Evolutionary conservation across 1,140 invertebrate genomes (phyloP).

Genomic region (Campoletis sonorensis): DNA sequence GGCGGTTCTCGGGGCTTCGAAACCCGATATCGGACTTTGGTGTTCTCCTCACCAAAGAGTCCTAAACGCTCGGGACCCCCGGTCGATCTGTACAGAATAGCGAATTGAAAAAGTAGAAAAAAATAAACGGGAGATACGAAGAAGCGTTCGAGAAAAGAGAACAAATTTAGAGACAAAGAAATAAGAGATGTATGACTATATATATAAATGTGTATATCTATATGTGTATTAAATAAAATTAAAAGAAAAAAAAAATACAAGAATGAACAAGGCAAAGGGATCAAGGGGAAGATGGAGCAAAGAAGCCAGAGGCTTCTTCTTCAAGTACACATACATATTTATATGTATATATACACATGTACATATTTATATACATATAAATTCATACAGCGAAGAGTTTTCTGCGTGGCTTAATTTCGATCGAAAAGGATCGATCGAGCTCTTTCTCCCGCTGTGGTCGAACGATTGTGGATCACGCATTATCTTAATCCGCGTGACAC

Average conservation of each 20-base stretch:
- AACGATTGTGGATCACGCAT: constrained; percentile 62
- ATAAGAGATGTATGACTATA: not conserved
- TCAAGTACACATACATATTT: too few species aligned
- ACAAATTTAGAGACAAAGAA: constrained; percentile 36
- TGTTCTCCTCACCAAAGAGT: constrained; percentile 52
- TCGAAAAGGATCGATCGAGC: constrained; percentile 62
- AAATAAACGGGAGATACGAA: constrained; percentile 1
- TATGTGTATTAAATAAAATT: not conserved
- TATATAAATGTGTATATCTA: too few species aligned
- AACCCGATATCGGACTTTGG: constrained; percentile 72
- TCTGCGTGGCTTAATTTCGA: constrained; percentile 66
- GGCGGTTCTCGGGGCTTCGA: constrained; percentile 53
- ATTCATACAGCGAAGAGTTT: constrained; percentile 59
- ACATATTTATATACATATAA: too few species aligned
- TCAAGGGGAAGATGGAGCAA: constrained; percentile 49
- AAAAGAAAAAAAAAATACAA: constrained; percentile 55
- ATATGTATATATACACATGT: too few species aligned
- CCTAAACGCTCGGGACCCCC: constrained; percentile 65
- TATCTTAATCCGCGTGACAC: constrained; percentile 58
- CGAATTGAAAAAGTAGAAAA: constrained; percentile 57
- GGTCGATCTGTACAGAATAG: constrained; percentile 48
- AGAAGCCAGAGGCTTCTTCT: constrained; percentile 44
- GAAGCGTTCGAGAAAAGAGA: constrained; percentile 27
- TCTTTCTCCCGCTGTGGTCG: constrained; percentile 40
- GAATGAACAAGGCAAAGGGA: too few species aligned